Evolutionary conservation across 2,113 vertebrate species (phyloP).

Genomic region (Actenoides hombroni): DNA sequence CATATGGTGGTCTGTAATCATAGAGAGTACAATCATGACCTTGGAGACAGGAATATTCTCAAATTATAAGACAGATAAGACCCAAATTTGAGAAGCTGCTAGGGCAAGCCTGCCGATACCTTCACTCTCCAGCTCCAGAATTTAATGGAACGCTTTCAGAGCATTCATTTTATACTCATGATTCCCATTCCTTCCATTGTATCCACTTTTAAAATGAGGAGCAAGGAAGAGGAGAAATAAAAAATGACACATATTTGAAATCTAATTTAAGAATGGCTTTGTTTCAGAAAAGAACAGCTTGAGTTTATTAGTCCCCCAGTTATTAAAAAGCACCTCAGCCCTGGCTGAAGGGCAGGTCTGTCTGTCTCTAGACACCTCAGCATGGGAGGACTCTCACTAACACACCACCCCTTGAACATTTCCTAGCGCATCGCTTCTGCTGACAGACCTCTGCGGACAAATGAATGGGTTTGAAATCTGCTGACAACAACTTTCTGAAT

Average conservation of each 20-base stretch:
- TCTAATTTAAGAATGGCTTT: not conserved
- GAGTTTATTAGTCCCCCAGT: not conserved
- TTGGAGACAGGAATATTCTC: not conserved
- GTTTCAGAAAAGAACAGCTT: not conserved
- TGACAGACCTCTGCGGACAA: not conserved
- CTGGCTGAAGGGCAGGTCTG: not conserved
- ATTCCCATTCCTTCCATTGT: not conserved
- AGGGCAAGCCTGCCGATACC: not conserved
- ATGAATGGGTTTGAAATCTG: not conserved
- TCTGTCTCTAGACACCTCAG: not conserved
- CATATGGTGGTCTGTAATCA: too few relatives aligned
- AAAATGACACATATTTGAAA: not conserved
- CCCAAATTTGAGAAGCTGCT: not conserved
- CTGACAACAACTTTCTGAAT: not conserved
- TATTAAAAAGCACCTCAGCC: not conserved
- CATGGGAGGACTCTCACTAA: not conserved
- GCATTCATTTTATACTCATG: not conserved
- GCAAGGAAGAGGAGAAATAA: not conserved
- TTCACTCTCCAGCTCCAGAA: not conserved
- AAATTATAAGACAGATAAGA: not conserved
- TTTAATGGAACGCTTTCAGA: not conserved
- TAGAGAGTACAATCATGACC: rapidly evolving
- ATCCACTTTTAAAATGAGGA: not conserved
- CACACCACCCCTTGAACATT: not conserved
- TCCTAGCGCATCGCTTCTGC: rapidly evolving